Percentiles rank a stretch among this genome's conserved stretches.
phyloP scores from a whole-genome alignment of 2,888 invertebrate species.

The Ashinkailepas kermadecensis region DNA sequence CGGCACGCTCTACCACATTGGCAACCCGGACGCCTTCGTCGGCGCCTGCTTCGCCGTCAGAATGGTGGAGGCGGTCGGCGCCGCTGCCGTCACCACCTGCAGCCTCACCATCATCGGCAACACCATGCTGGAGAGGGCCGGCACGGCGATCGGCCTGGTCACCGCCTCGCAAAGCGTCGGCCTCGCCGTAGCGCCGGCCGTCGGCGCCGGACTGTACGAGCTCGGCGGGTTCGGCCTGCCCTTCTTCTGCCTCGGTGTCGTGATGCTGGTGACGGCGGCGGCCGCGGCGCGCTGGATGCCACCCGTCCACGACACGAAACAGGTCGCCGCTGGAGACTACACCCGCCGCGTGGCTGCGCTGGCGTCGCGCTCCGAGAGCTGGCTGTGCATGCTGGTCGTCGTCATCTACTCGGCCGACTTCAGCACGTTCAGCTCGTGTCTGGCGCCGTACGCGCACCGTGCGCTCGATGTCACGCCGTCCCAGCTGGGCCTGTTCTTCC shows the following conservation, averaged over 20 bases:
- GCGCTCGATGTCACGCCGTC: neutral
- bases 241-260: neutral
- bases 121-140: neutral
- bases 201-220: neutral
- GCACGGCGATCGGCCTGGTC: neutral
- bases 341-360: neutral
- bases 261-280: neutral
- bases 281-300: neutral
- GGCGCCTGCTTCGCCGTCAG: neutral
- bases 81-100: neutral
- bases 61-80: neutral
- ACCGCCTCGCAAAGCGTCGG: neutral
- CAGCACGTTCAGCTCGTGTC: neutral
- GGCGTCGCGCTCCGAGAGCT: neutral
- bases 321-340: neutral
- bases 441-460: neutral
- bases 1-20: neutral
- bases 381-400: neutral
- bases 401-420: neutral
- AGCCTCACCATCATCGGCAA: neutral
- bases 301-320: no score
- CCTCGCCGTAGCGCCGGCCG: neutral
- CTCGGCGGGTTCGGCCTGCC: neutral
- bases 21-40: neutral
- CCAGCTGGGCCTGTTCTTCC: neutral